phyloP scores from a whole-genome alignment of 2,113 vertebrate genomes.

The Cebidichthys violaceus region DNA sequence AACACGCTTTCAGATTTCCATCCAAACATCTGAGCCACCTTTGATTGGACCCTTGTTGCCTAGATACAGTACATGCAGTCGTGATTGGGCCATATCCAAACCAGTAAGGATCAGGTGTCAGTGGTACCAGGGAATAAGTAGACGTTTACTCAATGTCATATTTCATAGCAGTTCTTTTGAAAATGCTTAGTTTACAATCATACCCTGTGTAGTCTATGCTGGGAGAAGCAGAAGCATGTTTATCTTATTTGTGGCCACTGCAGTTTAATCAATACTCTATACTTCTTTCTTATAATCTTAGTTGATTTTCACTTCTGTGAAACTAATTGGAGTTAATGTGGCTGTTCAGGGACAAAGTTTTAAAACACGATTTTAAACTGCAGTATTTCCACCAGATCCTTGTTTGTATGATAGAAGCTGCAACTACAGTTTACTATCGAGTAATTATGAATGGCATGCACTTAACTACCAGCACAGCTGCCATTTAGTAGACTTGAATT shows the following conservation, averaged over 20 bases:
- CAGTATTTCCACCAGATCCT: constrained; percentile 35
- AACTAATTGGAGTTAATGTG: not conserved
- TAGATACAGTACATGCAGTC: constrained; percentile 90
- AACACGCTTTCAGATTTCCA: constrained; percentile 84
- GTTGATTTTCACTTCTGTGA: constrained; percentile 1
- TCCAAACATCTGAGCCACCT: constrained; percentile 87
- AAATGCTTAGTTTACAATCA: constrained; percentile 55
- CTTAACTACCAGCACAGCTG: constrained; percentile 1
- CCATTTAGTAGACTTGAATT: constrained; percentile 18
- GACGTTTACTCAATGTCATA: constrained; percentile 65
- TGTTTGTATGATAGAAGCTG: constrained; percentile 51
- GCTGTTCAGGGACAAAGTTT: not conserved
- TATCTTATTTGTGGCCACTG: constrained; percentile 30
- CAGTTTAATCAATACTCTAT: constrained; percentile 44
- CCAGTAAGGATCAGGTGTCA: constrained; percentile 90
- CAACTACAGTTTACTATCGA: constrained; percentile 19
- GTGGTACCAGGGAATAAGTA: constrained; percentile 89
- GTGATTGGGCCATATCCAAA: constrained; percentile 85
- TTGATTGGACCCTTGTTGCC: constrained; percentile 91
- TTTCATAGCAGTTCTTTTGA: constrained; percentile 53
- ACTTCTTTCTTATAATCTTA: not conserved
- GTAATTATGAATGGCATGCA: not conserved
- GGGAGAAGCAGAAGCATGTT: constrained; percentile 40
- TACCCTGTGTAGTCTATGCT: constrained; percentile 43
- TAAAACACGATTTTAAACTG: constrained; percentile 36